phyloP scores from a whole-genome alignment of 2,888 invertebrate species.

The Girardia tigrina region DNA sequence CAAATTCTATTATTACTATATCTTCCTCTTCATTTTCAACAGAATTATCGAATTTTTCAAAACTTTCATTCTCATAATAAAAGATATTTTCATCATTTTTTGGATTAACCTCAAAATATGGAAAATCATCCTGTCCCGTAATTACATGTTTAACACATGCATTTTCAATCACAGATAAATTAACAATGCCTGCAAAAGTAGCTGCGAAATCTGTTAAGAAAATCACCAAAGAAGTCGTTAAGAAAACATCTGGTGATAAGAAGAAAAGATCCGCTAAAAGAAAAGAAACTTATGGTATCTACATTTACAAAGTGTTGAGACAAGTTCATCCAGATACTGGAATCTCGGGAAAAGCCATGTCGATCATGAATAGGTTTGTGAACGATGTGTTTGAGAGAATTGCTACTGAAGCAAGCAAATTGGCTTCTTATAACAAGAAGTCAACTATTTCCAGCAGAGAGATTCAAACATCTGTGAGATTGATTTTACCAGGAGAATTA shows the following conservation, averaged over 20 bases:
- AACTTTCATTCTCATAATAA: no score
- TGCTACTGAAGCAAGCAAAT: not conserved
- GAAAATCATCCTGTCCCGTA: no score
- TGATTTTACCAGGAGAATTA: not conserved
- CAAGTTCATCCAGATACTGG: slow-evolving; percentile 12
- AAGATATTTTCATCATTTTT: no score
- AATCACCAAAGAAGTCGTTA: not conserved
- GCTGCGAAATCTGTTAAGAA: not conserved
- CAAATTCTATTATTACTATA: no score
- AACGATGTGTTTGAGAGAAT: slow-evolving; percentile 15
- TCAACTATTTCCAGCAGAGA: not conserved
- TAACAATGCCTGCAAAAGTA: no score
- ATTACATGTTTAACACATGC: no score
- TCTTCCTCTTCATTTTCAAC: no score
- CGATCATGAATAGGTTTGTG: not conserved
- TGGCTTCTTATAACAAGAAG: not conserved
- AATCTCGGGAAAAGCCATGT: slow-evolving; percentile 3
- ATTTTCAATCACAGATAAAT: no score
- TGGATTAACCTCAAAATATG: no score
- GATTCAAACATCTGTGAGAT: slow-evolving; percentile 18
- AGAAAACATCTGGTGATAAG: not conserved
- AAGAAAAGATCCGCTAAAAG: not conserved
- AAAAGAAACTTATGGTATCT: not conserved
- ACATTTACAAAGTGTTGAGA: not conserved
- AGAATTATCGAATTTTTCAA: no score